Evolutionary conservation across 2,797 vertebrate genomes (phyloP).

Genomic region (Danio choprae): DNA sequence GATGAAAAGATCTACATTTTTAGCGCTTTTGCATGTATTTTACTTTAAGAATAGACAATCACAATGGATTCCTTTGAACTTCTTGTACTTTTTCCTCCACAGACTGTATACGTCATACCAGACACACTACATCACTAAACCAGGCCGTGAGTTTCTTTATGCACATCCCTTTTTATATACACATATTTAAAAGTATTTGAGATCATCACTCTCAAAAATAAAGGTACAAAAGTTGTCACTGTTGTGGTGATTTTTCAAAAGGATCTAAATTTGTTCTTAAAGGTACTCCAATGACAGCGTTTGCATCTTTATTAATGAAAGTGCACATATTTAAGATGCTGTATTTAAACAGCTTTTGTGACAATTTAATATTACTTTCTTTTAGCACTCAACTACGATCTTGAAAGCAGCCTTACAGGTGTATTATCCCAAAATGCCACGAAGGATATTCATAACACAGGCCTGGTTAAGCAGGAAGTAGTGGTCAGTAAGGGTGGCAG

Average conservation of each 20-base stretch:
- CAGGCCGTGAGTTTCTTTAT: conserved; percentile 69
- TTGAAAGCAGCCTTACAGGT: conserved; percentile 39
- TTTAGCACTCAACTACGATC: conserved; percentile 14
- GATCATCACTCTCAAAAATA: neutral
- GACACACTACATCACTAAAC: conserved; percentile 69
- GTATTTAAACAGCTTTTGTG: neutral
- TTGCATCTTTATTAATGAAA: no score
- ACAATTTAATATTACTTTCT: neutral
- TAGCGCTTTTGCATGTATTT: no score
- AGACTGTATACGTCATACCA: conserved; percentile 75
- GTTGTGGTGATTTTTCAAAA: no score
- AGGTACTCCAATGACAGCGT: no score
- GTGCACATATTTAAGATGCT: neutral
- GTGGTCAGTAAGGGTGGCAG: conserved; percentile 11
- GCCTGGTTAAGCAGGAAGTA: conserved; percentile 23
- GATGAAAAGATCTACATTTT: no score
- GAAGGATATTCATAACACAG: neutral
- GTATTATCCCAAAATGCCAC: neutral
- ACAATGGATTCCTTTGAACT: neutral
- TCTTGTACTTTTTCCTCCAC: conserved; percentile 6
- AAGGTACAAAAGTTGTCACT: neutral
- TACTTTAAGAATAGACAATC: neutral
- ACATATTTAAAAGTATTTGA: neutral
- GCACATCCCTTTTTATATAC: neutral
- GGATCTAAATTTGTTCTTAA: no score